Conservation (phyloP, 1,140 invertebrate genomes). For the Macrocentrus cingulum region DNA sequence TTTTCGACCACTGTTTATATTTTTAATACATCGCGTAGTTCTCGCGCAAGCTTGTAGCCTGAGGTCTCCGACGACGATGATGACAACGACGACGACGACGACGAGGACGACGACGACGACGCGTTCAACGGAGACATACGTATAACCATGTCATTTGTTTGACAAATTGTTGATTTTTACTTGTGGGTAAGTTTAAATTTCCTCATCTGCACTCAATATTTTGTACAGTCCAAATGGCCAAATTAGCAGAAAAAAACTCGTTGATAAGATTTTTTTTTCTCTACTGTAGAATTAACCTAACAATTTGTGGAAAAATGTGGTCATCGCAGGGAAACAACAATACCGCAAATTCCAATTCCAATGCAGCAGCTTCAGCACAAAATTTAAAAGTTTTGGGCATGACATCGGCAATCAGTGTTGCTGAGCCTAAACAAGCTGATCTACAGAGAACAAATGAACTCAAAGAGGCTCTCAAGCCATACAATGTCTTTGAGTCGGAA, state of each 20-base stretch:
- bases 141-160: slow-evolving; percentile 37
- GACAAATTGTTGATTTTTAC: slow-evolving; percentile 32
- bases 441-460: slow-evolving; percentile 81
- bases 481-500: slow-evolving; percentile 89
- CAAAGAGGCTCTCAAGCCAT: slow-evolving; percentile 79
- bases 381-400: slow-evolving; percentile 72
- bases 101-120: too few species aligned
- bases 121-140: neutral
- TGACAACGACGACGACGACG: too few species aligned
- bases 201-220: too few species aligned
- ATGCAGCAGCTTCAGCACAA: slow-evolving; percentile 35
- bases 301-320: slow-evolving; percentile 38
- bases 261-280: too few species aligned
- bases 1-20: too few species aligned
- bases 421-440: slow-evolving; percentile 84
- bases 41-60: too few species aligned
- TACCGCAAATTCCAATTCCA: slow-evolving; percentile 34
- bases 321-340: slow-evolving; percentile 38
- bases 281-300: too few species aligned
- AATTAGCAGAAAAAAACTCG: too few species aligned
- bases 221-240: too few species aligned
- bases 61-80: too few species aligned
- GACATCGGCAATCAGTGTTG: slow-evolving; percentile 90
- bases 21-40: too few species aligned
- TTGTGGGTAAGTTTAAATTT: slow-evolving; percentile 14